Evolutionary conservation across 2,113 vertebrate genomes (phyloP).

Genomic region (Fulmarus glacialis): DNA sequence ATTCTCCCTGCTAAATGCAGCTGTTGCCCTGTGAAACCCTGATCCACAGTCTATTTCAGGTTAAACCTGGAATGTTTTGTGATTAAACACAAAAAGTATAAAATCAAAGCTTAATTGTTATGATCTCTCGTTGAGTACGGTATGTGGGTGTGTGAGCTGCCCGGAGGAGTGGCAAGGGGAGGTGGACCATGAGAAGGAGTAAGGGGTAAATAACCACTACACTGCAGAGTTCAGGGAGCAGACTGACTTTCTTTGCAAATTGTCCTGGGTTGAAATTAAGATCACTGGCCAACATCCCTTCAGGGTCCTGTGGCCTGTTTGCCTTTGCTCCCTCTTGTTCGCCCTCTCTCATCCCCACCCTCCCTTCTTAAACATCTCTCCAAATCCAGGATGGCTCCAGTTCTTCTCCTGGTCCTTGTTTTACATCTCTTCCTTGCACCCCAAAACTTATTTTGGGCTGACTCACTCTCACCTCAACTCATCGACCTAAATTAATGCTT

Average conservation of each 20-base stretch:
- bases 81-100: neutral
- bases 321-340: neutral
- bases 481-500: conserved; percentile 45
- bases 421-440: neutral
- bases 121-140: neutral
- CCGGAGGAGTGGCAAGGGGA: neutral
- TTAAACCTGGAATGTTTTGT: neutral
- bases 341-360: neutral
- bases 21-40: neutral
- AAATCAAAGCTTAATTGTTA: neutral
- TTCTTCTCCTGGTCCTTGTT: neutral
- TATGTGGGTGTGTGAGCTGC: neutral
- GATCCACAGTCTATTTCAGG: neutral
- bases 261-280: neutral
- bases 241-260: neutral
- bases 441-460: conserved; percentile 32
- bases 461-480: conserved; percentile 35
- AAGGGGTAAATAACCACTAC: neutral
- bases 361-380: neutral
- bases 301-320: neutral
- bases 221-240: neutral
- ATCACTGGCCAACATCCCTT: neutral
- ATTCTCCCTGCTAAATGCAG: conserved; percentile 11
- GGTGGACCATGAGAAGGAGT: neutral
- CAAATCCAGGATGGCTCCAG: neutral